Conservation (phyloP, 2,113 vertebrate species). For the Cynopterus brachyotis region DNA sequence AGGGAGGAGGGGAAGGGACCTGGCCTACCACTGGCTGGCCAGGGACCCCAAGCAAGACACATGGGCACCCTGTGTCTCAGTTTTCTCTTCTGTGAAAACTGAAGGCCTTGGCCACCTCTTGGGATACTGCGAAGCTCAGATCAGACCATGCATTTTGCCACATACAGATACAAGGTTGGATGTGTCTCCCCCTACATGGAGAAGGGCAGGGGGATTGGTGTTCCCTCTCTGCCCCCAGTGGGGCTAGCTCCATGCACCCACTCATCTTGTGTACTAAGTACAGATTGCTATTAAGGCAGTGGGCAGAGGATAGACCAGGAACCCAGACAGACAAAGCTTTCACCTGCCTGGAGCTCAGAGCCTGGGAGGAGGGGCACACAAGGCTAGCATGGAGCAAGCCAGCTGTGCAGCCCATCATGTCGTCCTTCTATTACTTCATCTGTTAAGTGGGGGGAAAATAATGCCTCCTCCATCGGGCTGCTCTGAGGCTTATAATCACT, state of each 20-base stretch:
- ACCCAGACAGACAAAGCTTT: no score
- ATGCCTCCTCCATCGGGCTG: neutral
- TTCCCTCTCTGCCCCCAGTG: neutral
- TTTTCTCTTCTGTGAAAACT: neutral
- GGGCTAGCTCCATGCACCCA: neutral
- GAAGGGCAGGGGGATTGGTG: neutral
- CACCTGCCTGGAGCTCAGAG: neutral
- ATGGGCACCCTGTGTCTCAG: neutral
- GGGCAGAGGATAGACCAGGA: neutral
- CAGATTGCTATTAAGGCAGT: neutral
- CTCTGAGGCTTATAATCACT: neutral
- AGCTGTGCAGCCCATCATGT: accelerated
- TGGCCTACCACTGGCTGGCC: neutral
- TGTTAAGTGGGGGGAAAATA: neutral
- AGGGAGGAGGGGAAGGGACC: neutral
- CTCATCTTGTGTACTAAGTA: neutral
- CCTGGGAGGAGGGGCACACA: neutral
- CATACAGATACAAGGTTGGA: neutral
- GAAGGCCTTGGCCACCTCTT: neutral
- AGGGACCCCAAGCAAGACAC: neutral
- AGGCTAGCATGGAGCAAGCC: neutral
- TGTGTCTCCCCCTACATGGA: neutral
- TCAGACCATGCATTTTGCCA: neutral
- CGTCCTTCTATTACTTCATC: neutral
- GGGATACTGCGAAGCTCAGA: neutral